phyloP scores from a whole-genome alignment of 2,888 invertebrate genomes.

The Thecophora atra region DNA sequence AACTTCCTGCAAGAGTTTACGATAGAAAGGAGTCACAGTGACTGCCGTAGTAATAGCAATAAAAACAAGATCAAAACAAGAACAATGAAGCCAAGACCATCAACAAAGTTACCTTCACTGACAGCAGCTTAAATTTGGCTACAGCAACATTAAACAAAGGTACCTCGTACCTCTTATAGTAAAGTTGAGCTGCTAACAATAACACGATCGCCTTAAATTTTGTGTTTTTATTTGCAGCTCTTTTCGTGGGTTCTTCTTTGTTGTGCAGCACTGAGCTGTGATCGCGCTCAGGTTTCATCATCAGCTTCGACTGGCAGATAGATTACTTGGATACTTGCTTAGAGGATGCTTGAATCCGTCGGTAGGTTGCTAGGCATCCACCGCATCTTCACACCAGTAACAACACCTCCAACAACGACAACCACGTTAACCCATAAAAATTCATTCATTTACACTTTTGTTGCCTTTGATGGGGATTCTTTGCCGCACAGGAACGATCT shows the following conservation, averaged over 20 bases:
- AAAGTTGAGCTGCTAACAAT: conserved; percentile 28
- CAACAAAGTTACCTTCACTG: not conserved
- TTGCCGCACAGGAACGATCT: conserved; percentile 14
- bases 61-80: not conserved
- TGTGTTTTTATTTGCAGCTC: not conserved
- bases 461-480: conserved; percentile 24
- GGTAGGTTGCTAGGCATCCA: not conserved
- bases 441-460: conserved; percentile 39
- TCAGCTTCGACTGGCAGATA: not conserved
- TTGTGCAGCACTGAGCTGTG: not conserved
- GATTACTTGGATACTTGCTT: not conserved
- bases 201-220: conserved; percentile 34
- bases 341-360: too few relatives aligned
- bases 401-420: conserved; percentile 20
- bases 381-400: conserved; percentile 11
- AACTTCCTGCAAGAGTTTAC: conserved; percentile 25
- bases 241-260: not conserved
- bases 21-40: not conserved
- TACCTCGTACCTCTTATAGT: not conserved
- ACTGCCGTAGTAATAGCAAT: not conserved
- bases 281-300: conserved; percentile 22
- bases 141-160: conserved; percentile 13
- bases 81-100: too few relatives aligned
- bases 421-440: conserved; percentile 26
- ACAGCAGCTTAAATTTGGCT: conserved; percentile 34